Evolutionary conservation across 64 coral and sea anemone genomes (phyloP).

Genomic region (Montipora efflorescens): DNA sequence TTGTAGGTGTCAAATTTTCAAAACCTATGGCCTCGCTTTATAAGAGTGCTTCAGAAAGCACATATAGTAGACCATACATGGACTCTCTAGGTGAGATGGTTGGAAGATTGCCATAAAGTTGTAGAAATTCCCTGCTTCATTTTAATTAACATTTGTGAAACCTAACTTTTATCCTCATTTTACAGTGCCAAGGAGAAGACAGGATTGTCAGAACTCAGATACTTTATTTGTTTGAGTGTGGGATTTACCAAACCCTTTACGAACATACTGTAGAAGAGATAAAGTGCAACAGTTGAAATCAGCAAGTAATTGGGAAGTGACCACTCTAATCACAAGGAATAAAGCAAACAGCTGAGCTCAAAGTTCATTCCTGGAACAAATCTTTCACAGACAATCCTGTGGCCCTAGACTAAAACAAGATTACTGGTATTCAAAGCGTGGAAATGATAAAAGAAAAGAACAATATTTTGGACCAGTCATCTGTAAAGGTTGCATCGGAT

Average conservation of each 20-base stretch:
- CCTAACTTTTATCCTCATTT: neutral
- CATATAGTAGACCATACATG: no score
- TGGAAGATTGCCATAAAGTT: no score
- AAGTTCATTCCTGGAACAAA: neutral
- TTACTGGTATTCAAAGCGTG: no score
- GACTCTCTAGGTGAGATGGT: no score
- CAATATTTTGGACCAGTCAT: neutral
- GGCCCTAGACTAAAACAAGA: neutral
- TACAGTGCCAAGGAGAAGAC: constrained; percentile 72
- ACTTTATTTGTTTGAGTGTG: constrained; percentile 73
- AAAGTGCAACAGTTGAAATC: neutral
- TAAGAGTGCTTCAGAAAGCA: no score
- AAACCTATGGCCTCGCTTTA: no score
- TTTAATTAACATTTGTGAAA: no score
- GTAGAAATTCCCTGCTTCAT: no score
- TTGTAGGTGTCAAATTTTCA: no score
- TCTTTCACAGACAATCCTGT: neutral
- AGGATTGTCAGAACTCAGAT: constrained; percentile 78
- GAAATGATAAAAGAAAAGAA: neutral
- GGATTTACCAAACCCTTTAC: constrained; percentile 41
- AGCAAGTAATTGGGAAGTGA: neutral
- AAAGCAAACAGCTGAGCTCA: neutral
- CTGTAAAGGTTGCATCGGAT: neutral
- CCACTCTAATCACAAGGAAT: neutral
- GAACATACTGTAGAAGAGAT: neutral